Evolutionary conservation across 1,140 invertebrate species (phyloP), one percentile per base, ranked within the genome.

Genomic region (Oreohelix idahoensis): DNA sequence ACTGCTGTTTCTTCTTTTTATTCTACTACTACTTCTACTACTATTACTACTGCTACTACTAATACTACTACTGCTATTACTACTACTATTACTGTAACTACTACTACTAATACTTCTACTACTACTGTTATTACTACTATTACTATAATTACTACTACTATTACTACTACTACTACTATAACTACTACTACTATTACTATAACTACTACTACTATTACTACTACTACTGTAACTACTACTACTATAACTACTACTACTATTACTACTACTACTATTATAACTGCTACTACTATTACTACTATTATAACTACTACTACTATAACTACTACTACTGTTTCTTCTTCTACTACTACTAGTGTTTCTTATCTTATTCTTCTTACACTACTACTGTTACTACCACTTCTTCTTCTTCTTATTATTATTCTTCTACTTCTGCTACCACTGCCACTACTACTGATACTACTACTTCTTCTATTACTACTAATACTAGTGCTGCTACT

Each of bases 211-310:
- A 85, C 63, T 70, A n/a, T 23, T 87, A 87, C 83, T 84, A n/a
- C n/a, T n/a, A n/a, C n/a, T n/a, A n/a, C n/a, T n/a, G n/a, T n/a
- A n/a, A n/a, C n/a, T n/a, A n/a, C 71, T 84, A 85, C 51, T 89
- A 89, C 83, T 83, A 84, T 17, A 79, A 88, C 51, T 83, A 85
- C 29, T 86, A 89, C 71, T 86, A 88, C 49, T 83, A 84, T 71
- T 87, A 86, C 79, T 88, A 87, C 23, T 42, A 88, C n/a, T 89
- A 87, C 71, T 86, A 89, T 71, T 88, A 87, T 76, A 83, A 87
- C 26, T 88, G 81, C 77, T 87, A 87, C 79, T 71, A 71, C 8
- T 71, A 39, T 36, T 71, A 35, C 32, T 71, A 71, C 32, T 71
- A 71, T 13, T 71, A n/a, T 23, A 8, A 71, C n/a, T 71, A 39